Percentiles rank a stretch among this genome's conserved stretches.
These are phyloP conservation scores for Sorex araneus DNA, from an alignment of 2,113 vertebrate species.

Conservation along the genomic window DNA sequence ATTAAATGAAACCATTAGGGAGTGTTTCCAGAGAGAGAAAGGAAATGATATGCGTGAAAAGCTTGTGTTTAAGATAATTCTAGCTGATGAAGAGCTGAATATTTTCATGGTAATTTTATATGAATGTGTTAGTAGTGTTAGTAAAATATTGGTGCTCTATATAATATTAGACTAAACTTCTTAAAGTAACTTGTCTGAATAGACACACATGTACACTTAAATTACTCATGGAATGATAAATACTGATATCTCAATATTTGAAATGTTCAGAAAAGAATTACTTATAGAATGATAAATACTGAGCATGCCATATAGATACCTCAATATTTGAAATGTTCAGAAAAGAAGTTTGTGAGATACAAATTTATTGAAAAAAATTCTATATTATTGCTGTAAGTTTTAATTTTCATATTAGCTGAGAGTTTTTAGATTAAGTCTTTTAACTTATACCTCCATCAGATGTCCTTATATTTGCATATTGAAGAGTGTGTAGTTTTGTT, in stretches of 20 bases:
- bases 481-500: not conserved
- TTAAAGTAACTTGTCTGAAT: not conserved
- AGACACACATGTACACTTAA: not conserved
- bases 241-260: conserved; percentile 29
- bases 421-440: not conserved
- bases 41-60: not conserved
- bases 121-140: not conserved
- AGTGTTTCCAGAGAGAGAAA: not conserved
- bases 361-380: not conserved
- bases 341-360: not conserved
- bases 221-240: not conserved
- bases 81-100: not conserved
- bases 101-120: conserved; percentile 35
- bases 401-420: not conserved
- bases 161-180: not conserved
- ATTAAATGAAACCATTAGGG: not conserved
- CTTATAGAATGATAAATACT: not conserved
- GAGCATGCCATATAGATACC: not conserved
- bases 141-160: not conserved
- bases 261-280: not conserved
- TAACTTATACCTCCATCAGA: not conserved
- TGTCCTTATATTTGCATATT: not conserved
- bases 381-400: not conserved
- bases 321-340: conserved; percentile 11
- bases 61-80: not conserved